phyloP scores from a whole-genome alignment of 2,888 invertebrate genomes.

The Exephanes ischioxanthus region DNA sequence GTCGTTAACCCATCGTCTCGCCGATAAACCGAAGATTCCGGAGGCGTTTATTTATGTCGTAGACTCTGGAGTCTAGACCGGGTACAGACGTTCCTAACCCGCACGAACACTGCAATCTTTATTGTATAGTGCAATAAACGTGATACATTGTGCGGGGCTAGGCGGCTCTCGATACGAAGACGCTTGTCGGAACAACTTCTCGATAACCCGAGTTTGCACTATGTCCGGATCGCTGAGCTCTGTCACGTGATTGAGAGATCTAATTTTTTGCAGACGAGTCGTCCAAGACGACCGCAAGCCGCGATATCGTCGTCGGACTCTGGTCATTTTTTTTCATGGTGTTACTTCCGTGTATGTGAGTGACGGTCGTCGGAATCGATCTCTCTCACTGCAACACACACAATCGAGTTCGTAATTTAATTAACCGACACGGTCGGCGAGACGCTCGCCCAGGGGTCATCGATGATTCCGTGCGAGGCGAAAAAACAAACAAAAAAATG shows the following conservation, averaged over 20 bases:
- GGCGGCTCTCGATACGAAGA: neutral
- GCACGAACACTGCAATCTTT: neutral
- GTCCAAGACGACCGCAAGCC: constrained; percentile 54
- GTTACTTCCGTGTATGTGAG: constrained; percentile 51
- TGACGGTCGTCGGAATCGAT: constrained; percentile 48
- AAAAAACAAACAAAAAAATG: neutral
- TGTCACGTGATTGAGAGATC: constrained; percentile 52
- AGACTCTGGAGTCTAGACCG: constrained; percentile 52
- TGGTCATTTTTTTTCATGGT: neutral
- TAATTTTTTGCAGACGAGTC: constrained; percentile 61
- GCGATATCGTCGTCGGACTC: constrained; percentile 52
- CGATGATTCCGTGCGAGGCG: constrained; percentile 5
- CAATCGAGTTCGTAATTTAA: constrained; percentile 52
- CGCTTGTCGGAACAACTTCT: neutral
- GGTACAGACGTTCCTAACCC: constrained; percentile 9
- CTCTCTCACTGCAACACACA: constrained; percentile 22
- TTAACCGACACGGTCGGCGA: constrained; percentile 38
- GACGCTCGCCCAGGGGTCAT: constrained; percentile 4
- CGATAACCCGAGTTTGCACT: constrained; percentile 27
- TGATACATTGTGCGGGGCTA: neutral
- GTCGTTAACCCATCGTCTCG: neutral
- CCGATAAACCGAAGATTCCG: constrained; percentile 2
- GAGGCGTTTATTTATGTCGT: neutral
- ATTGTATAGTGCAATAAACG: constrained; percentile 20
- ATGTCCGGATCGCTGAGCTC: constrained; percentile 24